Evolutionary conservation across 2,888 invertebrate species (phyloP), one percentile per base, ranked within the genome.

Genomic region (Ischnura elegans): DNA sequence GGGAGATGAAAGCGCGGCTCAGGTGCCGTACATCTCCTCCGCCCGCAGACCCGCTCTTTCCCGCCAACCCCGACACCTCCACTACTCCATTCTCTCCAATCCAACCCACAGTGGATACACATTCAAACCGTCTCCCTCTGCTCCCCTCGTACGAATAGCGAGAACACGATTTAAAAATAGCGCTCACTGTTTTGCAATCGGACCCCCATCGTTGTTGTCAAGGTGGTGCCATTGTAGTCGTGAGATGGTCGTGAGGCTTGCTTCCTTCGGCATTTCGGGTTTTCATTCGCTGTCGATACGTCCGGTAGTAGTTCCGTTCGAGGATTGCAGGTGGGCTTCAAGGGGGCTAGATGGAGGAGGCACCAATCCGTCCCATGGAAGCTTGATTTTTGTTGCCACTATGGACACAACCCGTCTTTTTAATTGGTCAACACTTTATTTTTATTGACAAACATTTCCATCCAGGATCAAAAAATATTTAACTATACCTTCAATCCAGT

Each of bases 1-100:
- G 51, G 47, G 87, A 36, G 86, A 46, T 55, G 51, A 76, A 76
- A 36, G 76, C 76, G 76, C 76, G 76, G 76, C 36, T 8, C 36
- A 61, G 90, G 55, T 5, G 90, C 90, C 55, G 90, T 90, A 90
- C 90, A 90, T 90, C 90, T 90, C 76, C 76, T 61, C n/a, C 36
- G 87, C 87, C 87, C 87, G 55, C 43, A 42, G 90, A 90, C 55
- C 61, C 90, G 29, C 36, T 76, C 76, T 76, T 36, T 76, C 29
- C 29, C 2, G 29, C n/a, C 76, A 29, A 10, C 76, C 36, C 36
- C 13, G 21, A 8, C 16, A 2, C 25, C 61, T 21, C 61, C 55
- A 55, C 55, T 36, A 29, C 25, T 10, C 13, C 0, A 0, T 16
- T 36, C 36, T 36, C 5, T 13, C 76, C 76, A 8, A 2, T 13